Base-by-base conservation (phyloP, 1,140 invertebrate genomes). In the Atta colombica region DNA sequence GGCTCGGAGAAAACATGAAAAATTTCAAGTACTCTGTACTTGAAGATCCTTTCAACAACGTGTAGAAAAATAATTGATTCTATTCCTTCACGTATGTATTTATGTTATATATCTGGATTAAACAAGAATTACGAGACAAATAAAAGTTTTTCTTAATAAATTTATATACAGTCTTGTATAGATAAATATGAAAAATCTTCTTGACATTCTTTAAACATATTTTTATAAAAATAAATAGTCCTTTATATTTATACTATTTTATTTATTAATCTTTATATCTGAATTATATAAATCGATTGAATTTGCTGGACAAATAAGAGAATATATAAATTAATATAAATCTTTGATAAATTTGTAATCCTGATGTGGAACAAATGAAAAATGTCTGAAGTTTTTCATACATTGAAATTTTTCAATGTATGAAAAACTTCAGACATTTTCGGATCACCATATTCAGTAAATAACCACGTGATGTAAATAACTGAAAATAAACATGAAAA, bases 41-140 rank as follows among this genome's bases (percentile, higher is more conserved):
- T 21, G 21, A 21, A 51, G 14, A 45, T 45, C 35, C 65, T 45
- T 68, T n/a, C 35, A 68, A 3, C 63, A 65, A 68, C 65, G 65
- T 5, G 4, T 6, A 35, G 65, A 68, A 68, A 66, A 45, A 68
- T 68, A 45, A 68, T 68, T 21, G 65, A 21, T 68, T 68, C n/a
- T 4, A 3, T 45, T 68, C 4, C 35, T 45, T 21, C 35, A 12
- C 18, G n/a, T 21, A 21, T 66, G n/a, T 12, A 39, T 21, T 21
- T 45, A 2, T 18, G 14, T 21, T 31, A 6, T 45, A 5, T 8
- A 21, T 45, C 35, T 21, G n/a, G n/a, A 45, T 68, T 45, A 68
- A 68, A 39, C 4, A 14, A 45, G 8, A 16, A 68, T 21, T 68
- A n/a, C 65, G 10, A 35, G n/a, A 25, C 28, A 31, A 65, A n/a